A percentile compares a stretch with the other conserved stretches of the same genome.
Evolutionary conservation across 2,888 invertebrate genomes (phyloP).

Genomic region (Cerastis rubricosa): DNA sequence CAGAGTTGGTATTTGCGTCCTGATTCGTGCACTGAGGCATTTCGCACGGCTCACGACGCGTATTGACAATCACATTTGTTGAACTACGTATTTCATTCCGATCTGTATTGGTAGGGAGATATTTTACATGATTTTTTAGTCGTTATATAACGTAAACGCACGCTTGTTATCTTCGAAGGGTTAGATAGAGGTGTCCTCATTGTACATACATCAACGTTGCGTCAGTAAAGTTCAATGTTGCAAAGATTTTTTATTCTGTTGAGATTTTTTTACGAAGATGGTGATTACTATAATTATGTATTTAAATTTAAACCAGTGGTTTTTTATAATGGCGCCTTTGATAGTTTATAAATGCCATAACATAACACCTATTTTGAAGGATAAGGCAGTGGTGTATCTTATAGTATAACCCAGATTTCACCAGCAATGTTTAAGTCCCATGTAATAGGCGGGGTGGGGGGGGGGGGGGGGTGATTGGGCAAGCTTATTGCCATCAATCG

Average conservation of each 20-base stretch:
- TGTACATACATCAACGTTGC: not conserved
- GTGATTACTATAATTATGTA: not conserved
- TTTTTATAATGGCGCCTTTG: not conserved
- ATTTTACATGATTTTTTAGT: not conserved
- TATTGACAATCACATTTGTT: constrained; percentile 38
- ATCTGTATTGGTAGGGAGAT: not conserved
- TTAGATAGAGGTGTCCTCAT: not conserved
- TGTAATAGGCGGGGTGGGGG: too few relatives aligned
- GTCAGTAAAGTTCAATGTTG: not conserved
- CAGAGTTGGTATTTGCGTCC: constrained; percentile 37
- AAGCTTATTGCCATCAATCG: not conserved
- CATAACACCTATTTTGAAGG: not conserved
- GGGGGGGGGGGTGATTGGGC: not conserved
- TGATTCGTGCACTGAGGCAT: constrained; percentile 28
- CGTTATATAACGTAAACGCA: not conserved
- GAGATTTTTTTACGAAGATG: not conserved
- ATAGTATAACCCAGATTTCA: not conserved
- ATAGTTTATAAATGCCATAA: not conserved
- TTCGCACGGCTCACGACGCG: constrained; percentile 14
- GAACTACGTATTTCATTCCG: not conserved
- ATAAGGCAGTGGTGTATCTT: not conserved
- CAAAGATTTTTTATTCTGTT: not conserved
- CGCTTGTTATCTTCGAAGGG: not conserved
- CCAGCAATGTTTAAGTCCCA: not conserved
- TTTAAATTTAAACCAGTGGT: not conserved